phyloP scores from a whole-genome alignment of 2,113 vertebrate species.

The Mungos mungo region DNA sequence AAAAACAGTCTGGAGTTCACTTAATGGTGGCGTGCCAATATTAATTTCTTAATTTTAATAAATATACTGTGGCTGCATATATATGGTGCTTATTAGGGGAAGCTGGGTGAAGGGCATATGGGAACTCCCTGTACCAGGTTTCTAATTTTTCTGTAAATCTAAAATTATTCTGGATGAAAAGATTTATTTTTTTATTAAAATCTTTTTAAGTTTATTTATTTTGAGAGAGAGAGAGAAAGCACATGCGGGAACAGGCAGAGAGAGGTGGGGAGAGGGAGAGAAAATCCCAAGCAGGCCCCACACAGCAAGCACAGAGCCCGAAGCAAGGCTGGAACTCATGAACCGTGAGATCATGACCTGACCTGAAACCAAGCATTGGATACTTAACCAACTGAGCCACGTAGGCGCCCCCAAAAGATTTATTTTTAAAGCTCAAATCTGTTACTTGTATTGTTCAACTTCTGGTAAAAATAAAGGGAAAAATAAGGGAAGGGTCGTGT shows the following conservation, averaged over 20 bases:
- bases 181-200: neutral
- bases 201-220: too few relatives aligned
- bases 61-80: neutral
- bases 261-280: too few relatives aligned
- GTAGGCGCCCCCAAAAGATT: neutral
- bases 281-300: too few relatives aligned
- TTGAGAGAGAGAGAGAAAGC: too few relatives aligned
- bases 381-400: too few relatives aligned
- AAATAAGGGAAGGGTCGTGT: neutral
- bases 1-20: neutral
- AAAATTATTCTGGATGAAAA: conserved; percentile 14
- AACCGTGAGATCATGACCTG: too few relatives aligned
- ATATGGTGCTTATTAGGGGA: neutral
- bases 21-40: neutral
- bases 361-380: too few relatives aligned
- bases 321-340: too few relatives aligned
- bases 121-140: neutral
- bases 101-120: neutral
- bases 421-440: neutral
- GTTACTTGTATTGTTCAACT: neutral
- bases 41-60: neutral
- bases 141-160: neutral
- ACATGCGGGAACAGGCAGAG: too few relatives aligned
- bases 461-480: neutral
- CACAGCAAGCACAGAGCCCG: too few relatives aligned